These are phyloP conservation scores for Loriculus beryllinus DNA, from an alignment of 2,797 vertebrate species.

Conservation along the genomic window DNA sequence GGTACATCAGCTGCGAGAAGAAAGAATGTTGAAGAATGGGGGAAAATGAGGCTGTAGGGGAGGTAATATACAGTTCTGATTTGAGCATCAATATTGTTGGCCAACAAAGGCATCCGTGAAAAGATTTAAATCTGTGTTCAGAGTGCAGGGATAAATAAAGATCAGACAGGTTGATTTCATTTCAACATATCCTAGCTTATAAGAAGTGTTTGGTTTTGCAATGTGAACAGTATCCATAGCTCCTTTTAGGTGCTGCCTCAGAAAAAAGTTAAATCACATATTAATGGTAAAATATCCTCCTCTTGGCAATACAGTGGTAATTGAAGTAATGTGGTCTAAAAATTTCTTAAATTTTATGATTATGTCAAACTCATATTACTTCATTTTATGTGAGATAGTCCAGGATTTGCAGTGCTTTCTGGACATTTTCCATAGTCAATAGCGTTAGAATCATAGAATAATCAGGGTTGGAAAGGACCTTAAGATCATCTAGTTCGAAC, in stretches of 20 bases:
- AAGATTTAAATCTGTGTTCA: background rate
- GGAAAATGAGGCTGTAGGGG: rapidly evolving
- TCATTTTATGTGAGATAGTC: background rate
- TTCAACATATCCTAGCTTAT: background rate
- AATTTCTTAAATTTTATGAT: background rate
- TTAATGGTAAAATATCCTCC: background rate
- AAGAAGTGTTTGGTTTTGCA: background rate
- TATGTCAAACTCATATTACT: background rate
- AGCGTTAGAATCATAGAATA: too few relatives aligned
- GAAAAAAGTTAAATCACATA: background rate
- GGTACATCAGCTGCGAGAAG: background rate
- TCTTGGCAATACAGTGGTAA: background rate
- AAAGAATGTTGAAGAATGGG: background rate
- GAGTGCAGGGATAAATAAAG: background rate
- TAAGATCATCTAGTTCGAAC: too few relatives aligned
- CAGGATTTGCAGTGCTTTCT: background rate
- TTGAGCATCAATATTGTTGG: background rate
- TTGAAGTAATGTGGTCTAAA: background rate
- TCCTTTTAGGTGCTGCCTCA: background rate
- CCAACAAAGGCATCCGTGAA: background rate
- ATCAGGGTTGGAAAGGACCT: too few relatives aligned
- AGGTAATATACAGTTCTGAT: background rate
- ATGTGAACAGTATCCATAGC: background rate
- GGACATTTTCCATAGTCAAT: background rate
- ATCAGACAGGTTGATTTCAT: background rate